Evolutionary conservation across 2,113 vertebrate genomes (phyloP).

Genomic region (Cyanistes caeruleus): DNA sequence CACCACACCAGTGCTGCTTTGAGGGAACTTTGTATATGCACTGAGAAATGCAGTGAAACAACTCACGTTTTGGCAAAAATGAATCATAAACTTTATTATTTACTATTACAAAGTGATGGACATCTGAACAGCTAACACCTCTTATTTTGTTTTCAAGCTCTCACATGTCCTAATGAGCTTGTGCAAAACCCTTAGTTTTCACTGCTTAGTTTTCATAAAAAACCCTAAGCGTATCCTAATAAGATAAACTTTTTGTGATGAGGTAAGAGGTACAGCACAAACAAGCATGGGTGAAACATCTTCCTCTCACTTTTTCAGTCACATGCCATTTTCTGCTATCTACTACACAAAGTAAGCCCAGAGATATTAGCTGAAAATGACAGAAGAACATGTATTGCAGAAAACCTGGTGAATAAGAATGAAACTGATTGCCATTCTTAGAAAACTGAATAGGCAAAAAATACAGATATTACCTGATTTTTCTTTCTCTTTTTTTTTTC

Average conservation of each 20-base stretch:
- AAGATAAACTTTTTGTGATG: background rate
- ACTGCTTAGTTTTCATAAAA: background rate
- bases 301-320: background rate
- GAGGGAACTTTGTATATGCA: background rate
- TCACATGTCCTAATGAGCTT: background rate
- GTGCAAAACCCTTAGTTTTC: background rate
- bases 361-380: background rate
- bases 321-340: background rate
- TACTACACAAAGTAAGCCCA: background rate
- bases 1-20: background rate
- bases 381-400: background rate
- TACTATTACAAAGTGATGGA: background rate
- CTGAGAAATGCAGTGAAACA: background rate
- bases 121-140: background rate
- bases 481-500: background rate
- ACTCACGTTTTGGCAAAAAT: background rate
- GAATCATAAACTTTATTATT: background rate
- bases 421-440: background rate
- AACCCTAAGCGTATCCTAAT: background rate
- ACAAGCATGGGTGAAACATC: background rate
- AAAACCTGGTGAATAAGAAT: background rate
- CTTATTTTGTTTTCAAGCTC: background rate
- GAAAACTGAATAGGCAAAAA: background rate
- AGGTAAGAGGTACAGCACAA: background rate
- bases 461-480: background rate